phyloP scores from a whole-genome alignment of 2,888 invertebrate species.

The Tortrix viridana region DNA sequence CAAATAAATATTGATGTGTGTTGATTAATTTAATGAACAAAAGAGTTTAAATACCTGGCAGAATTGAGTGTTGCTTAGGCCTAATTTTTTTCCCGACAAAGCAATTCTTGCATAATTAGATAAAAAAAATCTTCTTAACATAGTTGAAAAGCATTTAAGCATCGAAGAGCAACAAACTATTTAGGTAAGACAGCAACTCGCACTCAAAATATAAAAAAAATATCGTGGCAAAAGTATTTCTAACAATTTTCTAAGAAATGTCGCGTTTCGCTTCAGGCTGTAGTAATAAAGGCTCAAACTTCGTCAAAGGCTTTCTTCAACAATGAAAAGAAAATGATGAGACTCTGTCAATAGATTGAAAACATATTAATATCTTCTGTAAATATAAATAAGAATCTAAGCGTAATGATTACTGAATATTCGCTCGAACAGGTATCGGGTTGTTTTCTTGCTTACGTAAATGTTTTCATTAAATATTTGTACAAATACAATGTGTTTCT shows the following conservation, averaged over 20 bases:
- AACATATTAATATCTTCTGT: constrained; percentile 36
- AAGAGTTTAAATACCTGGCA: too few relatives aligned
- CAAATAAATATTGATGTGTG: too few relatives aligned
- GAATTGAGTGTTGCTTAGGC: too few relatives aligned
- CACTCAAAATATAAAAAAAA: not conserved
- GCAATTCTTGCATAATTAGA: too few relatives aligned
- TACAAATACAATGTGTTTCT: constrained; percentile 5
- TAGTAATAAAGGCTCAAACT: constrained; percentile 19
- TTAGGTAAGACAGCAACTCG: not conserved
- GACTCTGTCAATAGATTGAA: constrained; percentile 38
- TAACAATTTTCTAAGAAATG: not conserved
- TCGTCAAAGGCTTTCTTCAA: constrained; percentile 24
- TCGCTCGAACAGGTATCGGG: constrained; percentile 8
- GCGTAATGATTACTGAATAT: constrained; percentile 23
- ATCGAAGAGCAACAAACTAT: not conserved
- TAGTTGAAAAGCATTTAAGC: too few relatives aligned
- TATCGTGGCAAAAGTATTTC: not conserved
- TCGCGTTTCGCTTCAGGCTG: not conserved
- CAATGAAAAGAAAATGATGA: constrained; percentile 37
- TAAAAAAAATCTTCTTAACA: too few relatives aligned
- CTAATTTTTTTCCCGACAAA: too few relatives aligned
- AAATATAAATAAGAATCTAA: constrained; percentile 35
- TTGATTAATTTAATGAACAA: too few relatives aligned
- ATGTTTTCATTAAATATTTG: constrained; percentile 14
- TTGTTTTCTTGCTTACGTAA: constrained; percentile 15